Percentiles rank a stretch among this genome's conserved stretches.
phyloP scores from a whole-genome alignment of 2,113 vertebrate genomes.

The Drymodes brunneopygia region DNA sequence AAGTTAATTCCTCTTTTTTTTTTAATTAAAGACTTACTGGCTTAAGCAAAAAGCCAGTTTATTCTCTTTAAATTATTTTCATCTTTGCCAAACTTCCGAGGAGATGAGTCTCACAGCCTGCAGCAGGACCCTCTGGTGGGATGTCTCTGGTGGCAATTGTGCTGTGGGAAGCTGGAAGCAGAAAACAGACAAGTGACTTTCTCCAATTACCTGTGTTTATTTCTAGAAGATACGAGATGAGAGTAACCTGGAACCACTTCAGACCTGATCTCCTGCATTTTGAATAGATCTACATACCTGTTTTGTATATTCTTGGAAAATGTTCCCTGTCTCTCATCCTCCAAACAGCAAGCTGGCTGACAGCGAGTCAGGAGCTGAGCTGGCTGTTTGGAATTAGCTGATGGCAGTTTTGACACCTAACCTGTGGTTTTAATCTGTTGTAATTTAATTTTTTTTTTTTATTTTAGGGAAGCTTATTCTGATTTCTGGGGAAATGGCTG shows the following conservation, averaged over 20 bases:
- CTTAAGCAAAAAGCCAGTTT: background rate
- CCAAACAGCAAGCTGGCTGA: background rate
- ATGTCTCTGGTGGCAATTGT: background rate
- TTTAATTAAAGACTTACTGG: background rate
- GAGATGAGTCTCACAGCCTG: background rate
- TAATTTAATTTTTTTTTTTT: background rate
- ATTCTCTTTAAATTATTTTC: slow-evolving; percentile 3
- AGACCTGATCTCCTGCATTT: background rate
- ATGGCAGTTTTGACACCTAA: background rate
- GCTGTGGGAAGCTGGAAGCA: background rate
- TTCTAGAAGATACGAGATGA: background rate
- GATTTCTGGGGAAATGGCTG: background rate
- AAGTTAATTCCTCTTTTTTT: background rate
- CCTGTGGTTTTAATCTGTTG: background rate
- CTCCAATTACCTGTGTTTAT: background rate
- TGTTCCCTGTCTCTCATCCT: background rate
- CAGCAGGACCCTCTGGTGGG: background rate
- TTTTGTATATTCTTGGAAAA: background rate
- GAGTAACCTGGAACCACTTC: background rate
- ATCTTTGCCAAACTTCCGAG: background rate
- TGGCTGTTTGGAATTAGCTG: background rate
- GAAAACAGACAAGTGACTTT: background rate
- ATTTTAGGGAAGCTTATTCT: background rate
- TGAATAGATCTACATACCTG: background rate
- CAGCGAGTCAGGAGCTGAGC: background rate